Base-by-base conservation (phyloP, 2,113 vertebrate genomes). In the Promerops cafer region DNA sequence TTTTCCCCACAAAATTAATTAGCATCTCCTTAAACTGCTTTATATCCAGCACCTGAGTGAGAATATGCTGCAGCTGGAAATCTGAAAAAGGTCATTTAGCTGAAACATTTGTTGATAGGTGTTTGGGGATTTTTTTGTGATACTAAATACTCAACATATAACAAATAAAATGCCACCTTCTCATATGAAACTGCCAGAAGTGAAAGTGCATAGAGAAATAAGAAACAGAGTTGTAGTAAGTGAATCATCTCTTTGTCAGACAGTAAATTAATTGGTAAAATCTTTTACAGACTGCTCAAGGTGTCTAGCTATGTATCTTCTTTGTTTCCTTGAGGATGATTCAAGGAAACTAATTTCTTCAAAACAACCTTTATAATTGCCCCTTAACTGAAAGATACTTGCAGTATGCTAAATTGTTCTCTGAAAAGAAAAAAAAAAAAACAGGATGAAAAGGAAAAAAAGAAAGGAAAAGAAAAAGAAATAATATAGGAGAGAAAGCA, bases 51-150 rank as follows among this genome's bases (percentile, higher is more conserved):
- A 65, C 8, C 79, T 91, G 66, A 94, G 11, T 77, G 75, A 94
- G 42, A 89, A 81, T 6, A 66, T 52, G 40, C 37, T 94, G 74
- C 35, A 85, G 71, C 54, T 97, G 83, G 87, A 97, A 96, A 92
- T 81, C 47, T 81, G 45, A 84, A 72, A 53, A 87, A 75, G 54
- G 31, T 72, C 52, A 82, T 79, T 94, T 82, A 78, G 74, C 37
- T 85, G 78, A 94, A 97, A 85, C 59, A 45, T 85, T 92, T 95
- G 68, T 93, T 89, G 59, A 91, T 78, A 85, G 79, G n/a, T 15
- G 10, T 79, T 88, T 44, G 26, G 37, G 56, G 45, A 56, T 37
- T 30, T 90, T 90, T 93, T 71, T 14, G n/a, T 83, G 44, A 35
- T 83, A 42, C 21, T 79, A 75, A 70, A 30, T 80, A 35, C 42